A percentile compares a stretch with the other conserved stretches of the same genome.
Evolutionary conservation across 2,113 vertebrate genomes (phyloP).

Genomic region (Cairina moschata): DNA sequence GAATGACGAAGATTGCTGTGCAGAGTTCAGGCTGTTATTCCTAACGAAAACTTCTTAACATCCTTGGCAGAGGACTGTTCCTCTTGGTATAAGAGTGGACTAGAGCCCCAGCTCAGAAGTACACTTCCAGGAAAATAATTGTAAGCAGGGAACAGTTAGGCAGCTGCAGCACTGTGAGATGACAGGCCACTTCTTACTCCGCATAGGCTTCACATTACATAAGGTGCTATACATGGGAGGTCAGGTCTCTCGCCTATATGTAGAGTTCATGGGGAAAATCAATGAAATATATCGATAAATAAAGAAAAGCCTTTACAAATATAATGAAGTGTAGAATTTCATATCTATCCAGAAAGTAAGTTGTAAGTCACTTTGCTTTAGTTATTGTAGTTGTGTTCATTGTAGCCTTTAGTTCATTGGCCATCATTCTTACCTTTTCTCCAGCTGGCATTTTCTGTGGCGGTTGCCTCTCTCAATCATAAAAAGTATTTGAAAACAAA

Average conservation of each 20-base stretch:
- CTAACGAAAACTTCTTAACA: slow-evolving; percentile 12
- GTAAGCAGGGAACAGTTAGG: not conserved
- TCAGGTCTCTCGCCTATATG: not conserved
- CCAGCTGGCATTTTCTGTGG: not conserved
- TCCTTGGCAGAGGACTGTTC: not conserved
- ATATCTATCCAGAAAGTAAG: not conserved
- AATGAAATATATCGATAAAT: not conserved
- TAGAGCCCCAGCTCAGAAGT: not conserved
- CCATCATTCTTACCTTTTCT: not conserved
- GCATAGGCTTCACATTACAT: not conserved
- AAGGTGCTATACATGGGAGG: not conserved
- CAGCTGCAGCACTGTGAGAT: not conserved
- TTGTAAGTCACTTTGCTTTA: not conserved
- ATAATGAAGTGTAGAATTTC: not conserved
- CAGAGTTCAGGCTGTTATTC: slow-evolving; percentile 20
- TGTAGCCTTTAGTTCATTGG: not conserved
- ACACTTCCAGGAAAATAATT: slow-evolving; percentile 43
- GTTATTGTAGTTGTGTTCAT: not conserved
- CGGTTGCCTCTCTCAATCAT: not conserved
- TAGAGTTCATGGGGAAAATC: not conserved
- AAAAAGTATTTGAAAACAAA: not conserved
- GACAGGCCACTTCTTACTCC: not conserved
- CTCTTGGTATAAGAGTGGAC: not conserved
- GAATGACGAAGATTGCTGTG: not conserved
- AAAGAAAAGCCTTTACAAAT: not conserved